phyloP scores from a whole-genome alignment of 2,797 vertebrate genomes.

The Macrochelys suwanniensis region DNA sequence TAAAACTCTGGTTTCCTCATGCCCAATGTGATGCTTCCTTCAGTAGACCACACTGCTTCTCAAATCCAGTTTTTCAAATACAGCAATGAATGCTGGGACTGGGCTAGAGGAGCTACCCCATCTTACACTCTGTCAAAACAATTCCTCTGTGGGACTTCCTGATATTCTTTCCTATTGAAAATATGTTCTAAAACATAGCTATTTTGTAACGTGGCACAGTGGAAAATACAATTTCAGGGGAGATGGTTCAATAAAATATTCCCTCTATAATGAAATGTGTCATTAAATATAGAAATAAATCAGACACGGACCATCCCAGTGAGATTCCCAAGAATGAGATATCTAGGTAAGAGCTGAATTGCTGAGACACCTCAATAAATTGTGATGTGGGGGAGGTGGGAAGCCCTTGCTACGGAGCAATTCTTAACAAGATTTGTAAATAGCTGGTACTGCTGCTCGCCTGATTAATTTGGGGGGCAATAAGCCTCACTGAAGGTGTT shows the following conservation, averaged over 20 bases:
- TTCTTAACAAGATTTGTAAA: conserved; percentile 83
- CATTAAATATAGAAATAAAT: conserved; percentile 86
- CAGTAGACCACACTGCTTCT: background rate
- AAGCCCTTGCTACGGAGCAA: conserved; percentile 66
- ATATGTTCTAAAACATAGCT: background rate
- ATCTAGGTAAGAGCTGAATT: conserved; percentile 78
- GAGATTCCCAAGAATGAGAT: conserved; percentile 71
- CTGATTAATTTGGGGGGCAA: conserved; percentile 79
- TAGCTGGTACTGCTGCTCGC: conserved; percentile 65
- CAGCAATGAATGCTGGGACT: background rate
- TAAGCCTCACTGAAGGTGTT: conserved; percentile 68
- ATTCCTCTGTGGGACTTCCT: background rate
- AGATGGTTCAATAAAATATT: conserved; percentile 67
- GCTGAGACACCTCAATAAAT: conserved; percentile 64
- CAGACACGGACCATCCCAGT: conserved; percentile 72
- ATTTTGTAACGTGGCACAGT: conserved; percentile 29
- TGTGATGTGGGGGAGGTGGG: background rate
- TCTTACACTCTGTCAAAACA: background rate
- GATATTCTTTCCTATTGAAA: background rate
- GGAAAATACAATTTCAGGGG: conserved; percentile 73
- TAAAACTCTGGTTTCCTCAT: background rate
- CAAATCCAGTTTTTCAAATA: background rate
- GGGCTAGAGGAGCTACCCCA: background rate
- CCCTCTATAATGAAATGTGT: conserved; percentile 75
- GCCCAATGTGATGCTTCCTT: background rate